Conservation (phyloP, 2,113 vertebrate genomes). For the Phyllostomus hastatus region DNA sequence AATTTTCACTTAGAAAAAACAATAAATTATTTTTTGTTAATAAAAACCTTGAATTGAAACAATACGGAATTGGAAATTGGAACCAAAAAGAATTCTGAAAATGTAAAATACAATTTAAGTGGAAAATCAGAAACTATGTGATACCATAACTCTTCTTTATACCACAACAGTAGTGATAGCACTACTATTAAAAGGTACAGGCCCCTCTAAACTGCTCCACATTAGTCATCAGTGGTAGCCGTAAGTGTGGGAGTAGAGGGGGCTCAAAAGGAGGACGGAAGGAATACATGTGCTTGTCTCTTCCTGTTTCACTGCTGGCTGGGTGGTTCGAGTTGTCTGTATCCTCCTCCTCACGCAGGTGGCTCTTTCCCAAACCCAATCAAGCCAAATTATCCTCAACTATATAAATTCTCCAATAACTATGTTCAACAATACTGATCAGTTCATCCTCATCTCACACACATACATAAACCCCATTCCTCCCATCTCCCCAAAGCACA, state of each 20-base stretch:
- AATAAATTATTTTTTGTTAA: neutral
- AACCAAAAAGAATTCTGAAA: constrained; percentile 20
- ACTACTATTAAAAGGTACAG: constrained; percentile 31
- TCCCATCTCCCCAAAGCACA: neutral
- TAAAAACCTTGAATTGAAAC: neutral
- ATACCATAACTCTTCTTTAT: constrained; percentile 23
- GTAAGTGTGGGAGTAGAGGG: constrained; percentile 3
- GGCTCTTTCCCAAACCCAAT: neutral
- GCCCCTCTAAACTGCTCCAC: neutral
- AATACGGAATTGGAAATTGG: neutral
- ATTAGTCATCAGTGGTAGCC: constrained; percentile 25
- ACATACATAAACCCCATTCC: neutral
- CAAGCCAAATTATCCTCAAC: constrained; percentile 4
- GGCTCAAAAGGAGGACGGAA: neutral
- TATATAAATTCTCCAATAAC: neutral
- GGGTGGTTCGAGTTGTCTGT: neutral
- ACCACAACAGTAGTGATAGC: too few relatives aligned
- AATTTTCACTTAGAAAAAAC: neutral
- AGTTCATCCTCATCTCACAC: neutral
- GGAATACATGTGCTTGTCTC: neutral
- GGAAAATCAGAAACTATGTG: constrained; percentile 31
- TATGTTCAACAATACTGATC: constrained; percentile 13
- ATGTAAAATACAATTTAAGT: constrained; percentile 34
- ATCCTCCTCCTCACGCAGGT: neutral
- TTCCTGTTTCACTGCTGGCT: neutral